Percentiles rank a stretch among this genome's conserved stretches.
Conservation (phyloP, 2,113 vertebrate species). For the Otocyon megalotis region DNA sequence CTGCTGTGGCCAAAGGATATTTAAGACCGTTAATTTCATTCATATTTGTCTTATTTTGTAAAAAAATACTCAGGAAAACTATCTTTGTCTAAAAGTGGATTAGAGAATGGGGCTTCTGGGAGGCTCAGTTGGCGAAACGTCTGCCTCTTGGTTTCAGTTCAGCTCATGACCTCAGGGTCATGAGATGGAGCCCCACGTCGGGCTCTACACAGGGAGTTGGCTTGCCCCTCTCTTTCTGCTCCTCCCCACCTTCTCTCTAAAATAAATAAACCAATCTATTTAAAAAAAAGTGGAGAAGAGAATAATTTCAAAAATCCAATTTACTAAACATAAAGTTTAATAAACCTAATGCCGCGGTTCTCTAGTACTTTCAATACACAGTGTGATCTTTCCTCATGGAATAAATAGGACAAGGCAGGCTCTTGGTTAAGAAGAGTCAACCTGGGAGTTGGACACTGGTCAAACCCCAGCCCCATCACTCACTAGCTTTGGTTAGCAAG, state of each 20-base stretch:
- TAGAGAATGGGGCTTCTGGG: neutral
- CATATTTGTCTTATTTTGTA: neutral
- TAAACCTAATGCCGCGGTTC: neutral
- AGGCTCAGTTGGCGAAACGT: neutral
- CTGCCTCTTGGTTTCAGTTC: neutral
- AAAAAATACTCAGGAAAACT: conserved; percentile 20
- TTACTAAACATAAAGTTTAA: neutral
- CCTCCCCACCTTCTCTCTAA: neutral
- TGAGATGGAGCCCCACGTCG: neutral
- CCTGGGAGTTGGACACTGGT: neutral
- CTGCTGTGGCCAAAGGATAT: neutral
- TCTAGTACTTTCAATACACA: neutral
- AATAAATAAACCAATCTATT: neutral
- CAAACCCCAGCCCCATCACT: too few species aligned
- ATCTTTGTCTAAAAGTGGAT: neutral
- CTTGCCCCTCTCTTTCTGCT: neutral
- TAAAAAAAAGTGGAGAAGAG: neutral
- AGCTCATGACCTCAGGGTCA: neutral
- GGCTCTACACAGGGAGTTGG: neutral
- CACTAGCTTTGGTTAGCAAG: neutral
- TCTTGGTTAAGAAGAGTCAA: neutral
- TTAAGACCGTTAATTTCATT: neutral
- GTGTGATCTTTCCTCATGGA: neutral
- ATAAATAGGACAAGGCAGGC: neutral
- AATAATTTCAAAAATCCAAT: neutral